A percentile compares a stretch with the other conserved stretches of the same genome.
phyloP scores from a whole-genome alignment of 2,113 vertebrate species.

The Phylloscopus trochilus region DNA sequence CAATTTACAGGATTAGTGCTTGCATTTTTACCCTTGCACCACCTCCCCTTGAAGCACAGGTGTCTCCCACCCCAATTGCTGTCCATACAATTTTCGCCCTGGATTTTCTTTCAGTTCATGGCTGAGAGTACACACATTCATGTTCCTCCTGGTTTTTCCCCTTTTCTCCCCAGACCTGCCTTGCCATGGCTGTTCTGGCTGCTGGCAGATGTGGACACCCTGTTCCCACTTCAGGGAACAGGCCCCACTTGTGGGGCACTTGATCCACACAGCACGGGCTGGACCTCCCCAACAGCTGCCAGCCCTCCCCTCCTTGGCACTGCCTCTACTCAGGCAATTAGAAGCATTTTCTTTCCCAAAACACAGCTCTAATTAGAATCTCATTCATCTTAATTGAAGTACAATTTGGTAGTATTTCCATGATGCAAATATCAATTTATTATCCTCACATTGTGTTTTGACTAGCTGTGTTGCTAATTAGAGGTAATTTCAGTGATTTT shows the following conservation, averaged over 20 bases:
- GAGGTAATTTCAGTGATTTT: too few relatives aligned
- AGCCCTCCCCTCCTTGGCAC: constrained; percentile 14
- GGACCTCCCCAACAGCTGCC: neutral
- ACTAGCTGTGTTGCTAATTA: too few relatives aligned
- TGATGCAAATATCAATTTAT: too few relatives aligned
- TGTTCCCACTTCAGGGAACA: rapidly evolving
- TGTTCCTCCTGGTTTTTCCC: neutral
- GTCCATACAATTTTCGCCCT: too few relatives aligned
- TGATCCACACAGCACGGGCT: rapidly evolving
- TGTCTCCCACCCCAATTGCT: too few relatives aligned
- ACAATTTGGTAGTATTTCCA: too few relatives aligned
- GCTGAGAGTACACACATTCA: rapidly evolving
- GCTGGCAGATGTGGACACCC: neutral
- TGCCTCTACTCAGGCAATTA: constrained; percentile 11
- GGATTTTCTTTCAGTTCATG: too few relatives aligned
- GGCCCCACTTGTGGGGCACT: rapidly evolving
- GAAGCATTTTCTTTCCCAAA: constrained; percentile 43
- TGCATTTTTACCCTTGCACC: too few relatives aligned
- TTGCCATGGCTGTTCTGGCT: rapidly evolving
- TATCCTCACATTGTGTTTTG: too few relatives aligned
- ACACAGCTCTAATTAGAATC: constrained; percentile 57
- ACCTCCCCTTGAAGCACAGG: too few relatives aligned
- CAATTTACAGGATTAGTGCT: too few relatives aligned
- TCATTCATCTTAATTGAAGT: constrained; percentile 52
- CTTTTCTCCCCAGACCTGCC: neutral